phyloP scores from a whole-genome alignment of 2,888 invertebrate species.

The Eupithecia insigniata region DNA sequence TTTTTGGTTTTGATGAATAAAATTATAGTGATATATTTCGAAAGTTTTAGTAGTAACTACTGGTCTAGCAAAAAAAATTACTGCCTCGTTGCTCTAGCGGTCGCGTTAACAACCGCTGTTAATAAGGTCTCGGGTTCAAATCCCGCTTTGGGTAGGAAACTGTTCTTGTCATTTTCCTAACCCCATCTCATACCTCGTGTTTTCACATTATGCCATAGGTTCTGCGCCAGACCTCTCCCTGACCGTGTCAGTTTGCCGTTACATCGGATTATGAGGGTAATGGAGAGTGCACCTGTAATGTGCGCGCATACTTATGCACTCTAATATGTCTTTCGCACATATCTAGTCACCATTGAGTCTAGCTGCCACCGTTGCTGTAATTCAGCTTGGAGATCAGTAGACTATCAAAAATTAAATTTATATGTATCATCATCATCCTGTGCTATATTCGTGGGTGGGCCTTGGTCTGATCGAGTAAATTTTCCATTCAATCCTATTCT shows the following conservation, averaged over 20 bases:
- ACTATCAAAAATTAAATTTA: not conserved
- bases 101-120: not conserved
- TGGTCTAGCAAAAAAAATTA: not conserved
- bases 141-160: not conserved
- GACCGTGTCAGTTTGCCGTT: not conserved
- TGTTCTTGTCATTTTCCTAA: not conserved
- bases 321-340: not conserved
- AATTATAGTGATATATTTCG: too few relatives aligned
- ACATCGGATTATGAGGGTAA: not conserved
- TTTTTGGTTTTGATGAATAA: too few relatives aligned
- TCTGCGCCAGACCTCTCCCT: not conserved
- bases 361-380: too few relatives aligned
- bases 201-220: not conserved
- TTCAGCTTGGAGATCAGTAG: too few relatives aligned
- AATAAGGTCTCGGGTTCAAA: not conserved
- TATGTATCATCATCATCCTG: too few relatives aligned
- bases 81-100: not conserved
- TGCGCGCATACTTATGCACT: not conserved
- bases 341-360: too few relatives aligned
- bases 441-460: too few relatives aligned
- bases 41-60: too few relatives aligned
- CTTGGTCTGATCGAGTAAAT: too few relatives aligned
- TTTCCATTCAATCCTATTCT: too few relatives aligned
- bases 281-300: not conserved
- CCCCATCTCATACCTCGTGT: not conserved